Base-by-base conservation (phyloP, 2,797 vertebrate species). In the Ptychobarbus kaznakovi region DNA sequence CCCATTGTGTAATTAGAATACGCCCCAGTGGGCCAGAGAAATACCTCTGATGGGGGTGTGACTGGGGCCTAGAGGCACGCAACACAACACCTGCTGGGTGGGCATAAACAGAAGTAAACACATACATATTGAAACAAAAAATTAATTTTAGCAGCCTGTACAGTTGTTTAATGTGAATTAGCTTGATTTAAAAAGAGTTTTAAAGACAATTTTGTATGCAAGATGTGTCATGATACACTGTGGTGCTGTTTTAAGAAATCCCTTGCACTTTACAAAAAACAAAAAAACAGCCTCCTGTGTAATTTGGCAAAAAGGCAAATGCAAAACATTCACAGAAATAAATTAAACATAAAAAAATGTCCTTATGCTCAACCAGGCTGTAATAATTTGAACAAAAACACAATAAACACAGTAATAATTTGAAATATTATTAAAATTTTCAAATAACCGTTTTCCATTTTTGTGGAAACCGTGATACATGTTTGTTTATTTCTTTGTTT, bases 1-100 rank as follows among this genome's bases (percentile, higher is more conserved):
- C 46, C 73, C 81, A 77, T 86, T 86, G 85, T 86, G 53, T 86
- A 86, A 88, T 88, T 84, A 84, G 72, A 77, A 78, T 80, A 76
- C 83, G 78, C 70, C 77, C 83, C 84, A 72, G 35, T 16, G 76
- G 84, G 69, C 74, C 5, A 1, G 12, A 83, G 38, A 78, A 83
- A 74, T 72, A 44, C 46, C 75, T 51, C n/a, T 82, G 74, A 28
- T 44, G 38, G 40, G 74, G 38, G 69, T 46, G 81, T 49, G 35
- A 63, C 53, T 16, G 12, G 25, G 42, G 53, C 66, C 15, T 42
- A 5, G 40, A 73, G 70, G 38, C 42, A 25, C 18, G 18, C 10
- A 61, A 49, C 42, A 49, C 28, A 76, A 80, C 51, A 75, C 58
- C 40, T 83, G 77, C 61, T 51, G 20, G 74, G 28, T 46, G 4